These are phyloP conservation scores for Strix aluco DNA, from an alignment of 2,113 vertebrate species.

Conservation along the genomic window DNA sequence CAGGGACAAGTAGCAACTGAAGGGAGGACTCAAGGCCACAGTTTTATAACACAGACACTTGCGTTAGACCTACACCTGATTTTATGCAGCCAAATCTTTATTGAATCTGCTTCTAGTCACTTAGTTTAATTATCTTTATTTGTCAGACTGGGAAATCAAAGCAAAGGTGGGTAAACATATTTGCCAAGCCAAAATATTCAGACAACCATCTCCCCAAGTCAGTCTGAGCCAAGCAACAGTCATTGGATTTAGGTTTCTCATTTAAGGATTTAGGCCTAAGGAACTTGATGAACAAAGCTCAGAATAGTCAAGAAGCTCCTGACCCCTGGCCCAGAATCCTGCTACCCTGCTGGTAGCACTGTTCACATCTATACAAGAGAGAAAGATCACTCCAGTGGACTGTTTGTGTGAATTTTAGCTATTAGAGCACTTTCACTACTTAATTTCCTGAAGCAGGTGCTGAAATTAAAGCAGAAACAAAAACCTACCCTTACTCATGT, in stretches of 20 bases:
- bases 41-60: neutral
- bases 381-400: neutral
- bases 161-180: neutral
- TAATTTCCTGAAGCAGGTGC: neutral
- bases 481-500: neutral
- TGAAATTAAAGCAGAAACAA: constrained; percentile 9
- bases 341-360: neutral
- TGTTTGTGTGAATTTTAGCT: neutral
- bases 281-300: neutral
- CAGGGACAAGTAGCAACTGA: neutral
- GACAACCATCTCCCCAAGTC: neutral
- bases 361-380: rapidly evolving
- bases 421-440: neutral
- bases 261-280: neutral
- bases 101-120: neutral
- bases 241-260: neutral
- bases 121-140: neutral
- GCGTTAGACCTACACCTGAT: neutral
- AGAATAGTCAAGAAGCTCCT: neutral
- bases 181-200: neutral
- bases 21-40: neutral
- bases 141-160: neutral
- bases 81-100: neutral
- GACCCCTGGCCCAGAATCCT: neutral
- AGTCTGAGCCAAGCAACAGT: neutral